Conservation (phyloP, 2,113 vertebrate species). For the Prolemur simus region DNA sequence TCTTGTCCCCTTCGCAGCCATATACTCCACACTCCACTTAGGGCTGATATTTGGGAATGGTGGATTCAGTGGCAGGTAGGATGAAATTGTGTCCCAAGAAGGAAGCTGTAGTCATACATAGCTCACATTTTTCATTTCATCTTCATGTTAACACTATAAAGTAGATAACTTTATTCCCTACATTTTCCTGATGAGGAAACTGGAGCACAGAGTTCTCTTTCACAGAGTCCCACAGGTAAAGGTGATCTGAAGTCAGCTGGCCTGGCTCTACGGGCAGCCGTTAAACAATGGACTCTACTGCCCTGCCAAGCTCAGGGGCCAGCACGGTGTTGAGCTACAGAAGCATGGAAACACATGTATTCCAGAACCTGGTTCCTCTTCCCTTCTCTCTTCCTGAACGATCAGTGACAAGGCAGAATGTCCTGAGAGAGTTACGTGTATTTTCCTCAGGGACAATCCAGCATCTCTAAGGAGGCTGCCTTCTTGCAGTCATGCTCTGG, state of each 20-base stretch:
- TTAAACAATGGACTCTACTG: neutral
- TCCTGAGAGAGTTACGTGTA: neutral
- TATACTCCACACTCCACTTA: neutral
- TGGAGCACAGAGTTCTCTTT: neutral
- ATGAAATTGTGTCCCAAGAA: neutral
- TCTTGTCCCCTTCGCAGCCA: neutral
- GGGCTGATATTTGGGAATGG: neutral
- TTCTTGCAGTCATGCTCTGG: neutral
- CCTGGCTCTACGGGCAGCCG: neutral
- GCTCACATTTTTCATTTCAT: neutral
- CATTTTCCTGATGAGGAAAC: neutral
- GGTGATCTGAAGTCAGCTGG: too few relatives aligned
- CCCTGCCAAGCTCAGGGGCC: neutral
- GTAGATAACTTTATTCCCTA: neutral
- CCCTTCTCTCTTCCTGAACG: neutral
- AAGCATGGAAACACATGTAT: neutral
- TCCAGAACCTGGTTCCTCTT: neutral
- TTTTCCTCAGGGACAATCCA: neutral
- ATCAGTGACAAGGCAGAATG: neutral
- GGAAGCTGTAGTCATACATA: neutral
- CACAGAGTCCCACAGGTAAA: neutral
- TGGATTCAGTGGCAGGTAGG: neutral
- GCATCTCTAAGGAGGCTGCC: neutral
- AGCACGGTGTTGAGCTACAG: neutral
- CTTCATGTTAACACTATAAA: neutral